Evolutionary conservation across 2,113 vertebrate genomes (phyloP).

Genomic region (Naja naja): DNA sequence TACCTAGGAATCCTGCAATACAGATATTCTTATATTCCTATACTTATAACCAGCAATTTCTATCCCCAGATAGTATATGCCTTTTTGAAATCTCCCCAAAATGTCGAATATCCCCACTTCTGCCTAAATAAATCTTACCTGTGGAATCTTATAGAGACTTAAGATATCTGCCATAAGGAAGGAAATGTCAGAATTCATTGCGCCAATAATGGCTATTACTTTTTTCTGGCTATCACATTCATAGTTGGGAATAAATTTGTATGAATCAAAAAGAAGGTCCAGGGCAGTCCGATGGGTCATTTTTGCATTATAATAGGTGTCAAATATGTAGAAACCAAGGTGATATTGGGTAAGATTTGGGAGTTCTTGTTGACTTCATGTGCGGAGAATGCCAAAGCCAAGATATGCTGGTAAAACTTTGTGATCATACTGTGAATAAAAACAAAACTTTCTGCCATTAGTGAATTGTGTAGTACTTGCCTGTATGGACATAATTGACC

Average conservation of each 20-base stretch:
- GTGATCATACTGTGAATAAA: too few species aligned
- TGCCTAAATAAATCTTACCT: neutral
- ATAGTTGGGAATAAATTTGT: neutral
- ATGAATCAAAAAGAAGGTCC: neutral
- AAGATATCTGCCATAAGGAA: neutral
- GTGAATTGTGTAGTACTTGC: too few species aligned
- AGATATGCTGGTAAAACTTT: too few species aligned
- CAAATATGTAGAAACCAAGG: neutral
- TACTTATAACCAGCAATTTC: too few species aligned
- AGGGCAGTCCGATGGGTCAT: neutral
- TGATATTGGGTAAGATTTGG: neutral
- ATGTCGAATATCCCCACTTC: neutral
- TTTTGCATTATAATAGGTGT: neutral
- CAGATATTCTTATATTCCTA: too few species aligned
- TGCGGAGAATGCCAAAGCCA: neutral
- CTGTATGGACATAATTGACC: too few species aligned
- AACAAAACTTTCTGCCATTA: too few species aligned
- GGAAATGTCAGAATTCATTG: neutral
- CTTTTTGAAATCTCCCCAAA: too few species aligned
- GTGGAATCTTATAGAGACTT: neutral
- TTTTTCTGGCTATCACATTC: neutral
- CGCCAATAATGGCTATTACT: neutral
- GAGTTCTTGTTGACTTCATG: neutral
- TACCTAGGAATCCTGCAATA: too few species aligned
- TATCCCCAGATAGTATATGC: too few species aligned